Evolutionary conservation across 2,888 invertebrate genomes (phyloP), one percentile per base, ranked within the genome.

Genomic region (Lathronympha strigana): DNA sequence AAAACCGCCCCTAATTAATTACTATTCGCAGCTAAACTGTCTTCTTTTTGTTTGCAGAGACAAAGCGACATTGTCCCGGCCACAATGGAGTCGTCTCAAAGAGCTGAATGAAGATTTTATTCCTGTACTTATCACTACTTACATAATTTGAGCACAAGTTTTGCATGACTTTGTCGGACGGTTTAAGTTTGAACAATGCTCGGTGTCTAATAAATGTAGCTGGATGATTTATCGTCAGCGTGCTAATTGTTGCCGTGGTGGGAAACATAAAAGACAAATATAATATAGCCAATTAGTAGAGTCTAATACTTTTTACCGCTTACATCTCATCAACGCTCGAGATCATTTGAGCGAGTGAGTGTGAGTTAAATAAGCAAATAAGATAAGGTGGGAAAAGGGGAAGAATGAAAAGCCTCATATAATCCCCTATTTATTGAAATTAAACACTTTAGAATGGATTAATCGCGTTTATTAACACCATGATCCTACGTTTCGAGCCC

Each of bases 111-210:
- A 53, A 64, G 64, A 64, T 64, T 64, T 58, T 64, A 58, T 64
- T 60, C 64, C 58, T 64, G 51, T 64, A 64, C 64, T 63, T 60
- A 64, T 60, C 58, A 64, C 58, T 60, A 64, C 58, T 64, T 64
- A 64, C 64, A 64, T 64, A 60, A 64, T 60, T 64, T 60, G 57
- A 63, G 64, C 50, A 43, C 64, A 53, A 64, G 58, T 60, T 64
- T 64, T 64, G 64, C 64, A 60, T 64, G 51, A 60, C 64, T 62
- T 54, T 53, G 64, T 60, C 58, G 58, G 51, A 13, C 33, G 51
- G 28, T 58, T 64, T 25, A 49, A 43, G 25, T 64, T 60, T 43
- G 58, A 60, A 64, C 58, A 64, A 64, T 64, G 51, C 36, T 45
- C 28, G 13, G n/a, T 55, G 66, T 61, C 55, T 50, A 62, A 62